These are phyloP conservation scores for Tetrapedia diversipes DNA, from an alignment of 2,888 invertebrate species.

Conservation along the genomic window DNA sequence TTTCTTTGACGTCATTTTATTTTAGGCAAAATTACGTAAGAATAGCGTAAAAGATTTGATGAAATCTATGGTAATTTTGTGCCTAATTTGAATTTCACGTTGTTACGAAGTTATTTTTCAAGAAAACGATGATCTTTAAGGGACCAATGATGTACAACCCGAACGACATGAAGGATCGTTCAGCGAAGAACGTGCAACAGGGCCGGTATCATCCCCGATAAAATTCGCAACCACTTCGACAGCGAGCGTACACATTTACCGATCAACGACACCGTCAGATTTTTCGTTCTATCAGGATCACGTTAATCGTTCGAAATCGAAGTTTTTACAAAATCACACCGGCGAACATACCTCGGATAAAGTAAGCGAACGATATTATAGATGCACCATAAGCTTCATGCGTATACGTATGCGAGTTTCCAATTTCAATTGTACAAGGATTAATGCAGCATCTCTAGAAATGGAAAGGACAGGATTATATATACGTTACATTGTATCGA, in stretches of 20 bases:
- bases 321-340: conserved; percentile 28
- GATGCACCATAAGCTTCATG: conserved; percentile 15
- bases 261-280: conserved; percentile 17
- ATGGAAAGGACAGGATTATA: background rate
- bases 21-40: background rate
- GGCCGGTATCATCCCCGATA: conserved; percentile 79
- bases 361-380: conserved; percentile 33
- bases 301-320: conserved; percentile 14
- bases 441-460: background rate
- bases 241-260: conserved; percentile 12
- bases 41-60: conserved; percentile 11
- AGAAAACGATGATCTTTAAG: conserved; percentile 65
- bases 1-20: conserved; percentile 7
- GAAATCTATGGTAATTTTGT: conserved; percentile 22
- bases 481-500: background rate
- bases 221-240: conserved; percentile 41
- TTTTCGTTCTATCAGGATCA: conserved; percentile 15
- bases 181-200: conserved; percentile 69
- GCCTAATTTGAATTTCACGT: conserved; percentile 5
- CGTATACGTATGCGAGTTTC: conserved; percentile 8
- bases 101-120: conserved; percentile 10
- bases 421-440: conserved; percentile 3
- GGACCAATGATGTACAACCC: conserved; percentile 81
- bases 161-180: conserved; percentile 76
- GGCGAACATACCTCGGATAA: conserved; percentile 44